A percentile compares a stretch with the other conserved stretches of the same genome.
phyloP scores from a whole-genome alignment of 2,113 vertebrate genomes.

The Rhinichthys klamathensis region DNA sequence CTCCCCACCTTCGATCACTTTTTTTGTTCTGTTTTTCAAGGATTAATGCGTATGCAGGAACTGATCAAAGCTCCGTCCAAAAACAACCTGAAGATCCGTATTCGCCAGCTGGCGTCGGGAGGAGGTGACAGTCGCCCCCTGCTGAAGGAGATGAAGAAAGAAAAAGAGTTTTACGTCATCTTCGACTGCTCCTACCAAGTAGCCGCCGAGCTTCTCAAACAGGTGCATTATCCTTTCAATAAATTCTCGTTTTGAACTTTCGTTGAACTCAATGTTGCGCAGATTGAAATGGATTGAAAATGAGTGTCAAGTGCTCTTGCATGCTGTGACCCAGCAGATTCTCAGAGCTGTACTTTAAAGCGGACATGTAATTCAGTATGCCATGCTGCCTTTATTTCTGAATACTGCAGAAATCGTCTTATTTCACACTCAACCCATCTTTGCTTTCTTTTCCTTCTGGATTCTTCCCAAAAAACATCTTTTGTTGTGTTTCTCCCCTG shows the following conservation, averaged over 20 bases:
- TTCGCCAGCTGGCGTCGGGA: conserved; percentile 91
- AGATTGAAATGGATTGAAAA: conserved; percentile 23
- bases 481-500: conserved; percentile 51
- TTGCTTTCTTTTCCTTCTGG: conserved; percentile 14
- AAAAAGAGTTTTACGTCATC: conserved; percentile 93
- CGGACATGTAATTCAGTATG: background rate
- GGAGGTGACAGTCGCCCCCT: conserved; percentile 91
- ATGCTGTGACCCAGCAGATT: conserved; percentile 16
- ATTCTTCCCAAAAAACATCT: background rate
- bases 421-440: background rate
- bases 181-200: conserved; percentile 94
- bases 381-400: conserved; percentile 23
- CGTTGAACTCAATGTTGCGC: conserved; percentile 27
- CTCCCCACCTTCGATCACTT: conserved; percentile 20
- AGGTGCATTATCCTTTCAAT: conserved; percentile 74
- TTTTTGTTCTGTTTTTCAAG: conserved; percentile 72
- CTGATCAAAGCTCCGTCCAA: conserved; percentile 97
- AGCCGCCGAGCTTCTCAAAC: conserved; percentile 91
- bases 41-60: conserved; percentile 96
- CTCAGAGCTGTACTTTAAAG: conserved; percentile 19
- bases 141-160: conserved; percentile 97
- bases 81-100: conserved; percentile 94
- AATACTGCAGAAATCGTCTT: background rate
- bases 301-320: conserved; percentile 1
- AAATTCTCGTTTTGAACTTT: conserved; percentile 12